Conservation (phyloP, 53 echinoderm and acorn worm species). For the Zoroaster sp. region DNA sequence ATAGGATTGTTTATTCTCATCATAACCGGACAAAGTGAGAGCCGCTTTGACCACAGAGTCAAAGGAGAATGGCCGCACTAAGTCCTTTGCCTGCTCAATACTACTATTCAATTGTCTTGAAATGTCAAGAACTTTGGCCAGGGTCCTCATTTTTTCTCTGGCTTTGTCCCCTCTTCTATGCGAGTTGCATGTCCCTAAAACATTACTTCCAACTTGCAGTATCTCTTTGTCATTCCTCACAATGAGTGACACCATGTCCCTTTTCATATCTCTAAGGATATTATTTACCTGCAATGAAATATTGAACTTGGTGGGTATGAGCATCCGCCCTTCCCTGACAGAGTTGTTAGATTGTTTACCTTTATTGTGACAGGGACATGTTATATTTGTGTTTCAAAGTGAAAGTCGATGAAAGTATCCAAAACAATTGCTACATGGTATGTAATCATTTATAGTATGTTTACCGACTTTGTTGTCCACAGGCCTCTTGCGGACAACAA, state of each 20-base stretch:
- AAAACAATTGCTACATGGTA: background rate
- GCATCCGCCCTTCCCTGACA: background rate
- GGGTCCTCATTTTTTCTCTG: slow-evolving; percentile 35
- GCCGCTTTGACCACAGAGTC: background rate
- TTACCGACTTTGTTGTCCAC: background rate
- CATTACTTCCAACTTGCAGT: background rate
- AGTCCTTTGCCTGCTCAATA: slow-evolving; percentile 5
- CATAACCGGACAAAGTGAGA: slow-evolving; percentile 17
- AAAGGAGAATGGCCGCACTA: slow-evolving; percentile 11
- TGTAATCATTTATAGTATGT: background rate
- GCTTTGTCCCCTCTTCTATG: slow-evolving; percentile 22
- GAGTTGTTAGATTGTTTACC: background rate
- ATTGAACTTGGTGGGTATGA: background rate
- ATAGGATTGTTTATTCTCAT: background rate
- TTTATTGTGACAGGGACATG: background rate
- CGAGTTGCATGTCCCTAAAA: background rate
- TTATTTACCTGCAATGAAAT: background rate
- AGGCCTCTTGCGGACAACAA: background rate
- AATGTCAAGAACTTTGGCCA: background rate
- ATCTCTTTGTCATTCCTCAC: slow-evolving; percentile 39
- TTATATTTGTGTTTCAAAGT: background rate
- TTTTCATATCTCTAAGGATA: background rate
- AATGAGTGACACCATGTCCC: background rate
- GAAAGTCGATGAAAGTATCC: background rate
- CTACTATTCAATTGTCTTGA: background rate